Evolutionary conservation across 2,888 invertebrate species (phyloP).

Genomic region (Lasioglossum pauxillum): DNA sequence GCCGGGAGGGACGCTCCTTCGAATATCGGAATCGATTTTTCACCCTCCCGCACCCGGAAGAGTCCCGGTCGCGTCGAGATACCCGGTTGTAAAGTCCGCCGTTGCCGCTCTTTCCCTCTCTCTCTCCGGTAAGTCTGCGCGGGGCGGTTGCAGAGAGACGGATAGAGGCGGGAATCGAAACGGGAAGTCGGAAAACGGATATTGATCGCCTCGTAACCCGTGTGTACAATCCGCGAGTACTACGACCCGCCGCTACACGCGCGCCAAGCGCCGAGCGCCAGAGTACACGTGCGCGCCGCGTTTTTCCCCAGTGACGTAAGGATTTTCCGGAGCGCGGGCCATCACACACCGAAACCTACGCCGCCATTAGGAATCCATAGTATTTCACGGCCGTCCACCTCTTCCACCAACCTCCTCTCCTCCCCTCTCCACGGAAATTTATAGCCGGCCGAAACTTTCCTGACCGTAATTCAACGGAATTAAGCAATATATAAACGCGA

Average conservation of each 20-base stretch:
- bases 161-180: conserved; percentile 76
- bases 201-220: conserved; percentile 73
- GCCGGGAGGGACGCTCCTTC: conserved; percentile 34
- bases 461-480: conserved; percentile 8
- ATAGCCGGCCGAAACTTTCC: background rate
- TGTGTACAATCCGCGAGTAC: conserved; percentile 55
- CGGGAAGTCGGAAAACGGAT: conserved; percentile 80
- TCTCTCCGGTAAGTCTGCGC: background rate
- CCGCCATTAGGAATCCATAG: background rate
- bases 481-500: conserved; percentile 7
- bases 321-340: conserved; percentile 30
- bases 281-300: conserved; percentile 52
- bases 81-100: conserved; percentile 34
- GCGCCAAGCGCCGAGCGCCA: background rate
- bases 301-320: conserved; percentile 48
- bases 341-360: background rate
- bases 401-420: background rate
- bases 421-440: background rate
- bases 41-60: conserved; percentile 36
- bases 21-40: conserved; percentile 42
- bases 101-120: background rate
- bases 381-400: background rate
- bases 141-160: conserved; percentile 33
- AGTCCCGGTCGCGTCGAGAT: conserved; percentile 40
- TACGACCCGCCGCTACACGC: conserved; percentile 15